Percentiles rank a stretch among this genome's conserved stretches.
Evolutionary conservation across 2,797 vertebrate species (phyloP).

Genomic region (Falco columbarius): DNA sequence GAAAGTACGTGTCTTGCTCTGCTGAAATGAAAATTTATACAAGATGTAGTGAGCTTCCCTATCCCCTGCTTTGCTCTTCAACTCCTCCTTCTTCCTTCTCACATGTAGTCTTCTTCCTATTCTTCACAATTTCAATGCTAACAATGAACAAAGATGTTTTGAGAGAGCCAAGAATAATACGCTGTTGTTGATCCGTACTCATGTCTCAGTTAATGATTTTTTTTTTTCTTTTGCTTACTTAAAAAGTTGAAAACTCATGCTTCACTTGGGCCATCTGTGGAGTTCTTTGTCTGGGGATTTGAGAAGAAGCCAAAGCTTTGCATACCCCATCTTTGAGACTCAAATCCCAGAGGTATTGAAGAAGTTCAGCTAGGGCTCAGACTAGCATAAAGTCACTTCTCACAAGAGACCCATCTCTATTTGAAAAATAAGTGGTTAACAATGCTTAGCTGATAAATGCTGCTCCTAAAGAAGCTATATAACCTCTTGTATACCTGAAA

Average conservation of each 20-base stretch:
- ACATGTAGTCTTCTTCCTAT: background rate
- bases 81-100: background rate
- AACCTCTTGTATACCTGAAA: background rate
- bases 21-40: background rate
- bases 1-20: background rate
- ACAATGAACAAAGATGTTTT: background rate
- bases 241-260: background rate
- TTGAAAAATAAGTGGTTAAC: background rate
- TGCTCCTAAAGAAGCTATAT: background rate
- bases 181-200: background rate
- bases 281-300: conserved; percentile 17
- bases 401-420: background rate
- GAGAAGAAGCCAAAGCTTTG: conserved; percentile 5
- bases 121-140: background rate
- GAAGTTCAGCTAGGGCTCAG: background rate
- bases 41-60: background rate
- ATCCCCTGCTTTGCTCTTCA: background rate
- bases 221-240: conserved; percentile 9
- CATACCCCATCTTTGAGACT: background rate
- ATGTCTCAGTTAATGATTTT: background rate
- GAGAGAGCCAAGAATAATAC: conserved; percentile 11
- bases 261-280: background rate
- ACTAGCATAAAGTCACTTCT: conserved; percentile 3
- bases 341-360: background rate
- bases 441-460: background rate